Evolutionary conservation across 2,113 vertebrate genomes (phyloP).

Genomic region (Morone saxatilis): DNA sequence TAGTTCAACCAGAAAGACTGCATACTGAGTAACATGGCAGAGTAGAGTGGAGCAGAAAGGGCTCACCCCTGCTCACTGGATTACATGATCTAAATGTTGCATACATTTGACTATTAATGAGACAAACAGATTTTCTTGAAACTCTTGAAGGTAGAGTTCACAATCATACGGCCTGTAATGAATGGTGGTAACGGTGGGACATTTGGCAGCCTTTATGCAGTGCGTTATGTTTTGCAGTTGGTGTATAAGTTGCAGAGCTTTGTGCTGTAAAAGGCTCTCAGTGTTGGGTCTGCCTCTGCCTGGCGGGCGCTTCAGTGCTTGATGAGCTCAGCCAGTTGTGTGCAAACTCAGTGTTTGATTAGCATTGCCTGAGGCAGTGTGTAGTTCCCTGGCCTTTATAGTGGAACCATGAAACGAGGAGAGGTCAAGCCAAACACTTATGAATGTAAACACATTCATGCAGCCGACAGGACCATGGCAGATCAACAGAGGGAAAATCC

Average conservation of each 20-base stretch:
- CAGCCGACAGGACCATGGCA: neutral
- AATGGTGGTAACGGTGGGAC: neutral
- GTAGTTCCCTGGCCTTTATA: neutral
- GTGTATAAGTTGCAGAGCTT: neutral
- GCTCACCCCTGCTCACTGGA: neutral
- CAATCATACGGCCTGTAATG: neutral
- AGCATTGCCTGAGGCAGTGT: slow-evolving; percentile 15
- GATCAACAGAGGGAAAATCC: neutral
- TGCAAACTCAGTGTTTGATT: slow-evolving; percentile 46
- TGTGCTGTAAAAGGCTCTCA: neutral
- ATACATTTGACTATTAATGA: neutral
- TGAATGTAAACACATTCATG: slow-evolving; percentile 22
- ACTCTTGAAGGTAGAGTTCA: neutral
- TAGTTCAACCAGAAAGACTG: neutral
- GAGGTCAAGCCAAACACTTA: slow-evolving; percentile 21
- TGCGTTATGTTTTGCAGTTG: neutral
- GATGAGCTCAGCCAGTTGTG: slow-evolving; percentile 32
- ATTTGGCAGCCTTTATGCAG: neutral
- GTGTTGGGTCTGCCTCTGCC: slow-evolving; percentile 23
- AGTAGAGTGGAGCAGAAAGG: no score
- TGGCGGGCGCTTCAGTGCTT: neutral
- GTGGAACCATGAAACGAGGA: slow-evolving; percentile 24
- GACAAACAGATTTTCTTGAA: neutral
- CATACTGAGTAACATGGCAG: neutral
- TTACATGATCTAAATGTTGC: neutral